phyloP scores from a whole-genome alignment of 1,140 invertebrate genomes.

The Ruditapes philippinarum region DNA sequence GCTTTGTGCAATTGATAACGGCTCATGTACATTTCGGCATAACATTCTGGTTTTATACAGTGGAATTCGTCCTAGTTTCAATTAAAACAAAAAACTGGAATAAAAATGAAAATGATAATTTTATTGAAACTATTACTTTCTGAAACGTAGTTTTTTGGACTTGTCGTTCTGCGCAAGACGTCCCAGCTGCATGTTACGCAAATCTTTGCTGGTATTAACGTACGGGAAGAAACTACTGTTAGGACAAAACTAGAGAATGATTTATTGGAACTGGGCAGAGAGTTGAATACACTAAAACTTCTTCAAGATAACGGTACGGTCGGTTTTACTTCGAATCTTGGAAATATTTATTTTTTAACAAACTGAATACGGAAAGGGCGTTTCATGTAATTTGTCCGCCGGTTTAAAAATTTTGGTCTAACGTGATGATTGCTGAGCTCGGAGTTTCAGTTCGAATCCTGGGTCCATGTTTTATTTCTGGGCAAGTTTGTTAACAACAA shows the following conservation, averaged over 20 bases:
- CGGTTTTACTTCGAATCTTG: background rate
- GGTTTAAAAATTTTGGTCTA: background rate
- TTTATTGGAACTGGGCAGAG: background rate
- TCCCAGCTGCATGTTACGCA: slow-evolving; percentile 54
- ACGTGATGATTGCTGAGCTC: background rate
- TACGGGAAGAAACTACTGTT: slow-evolving; percentile 30
- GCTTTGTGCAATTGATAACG: too few relatives aligned
- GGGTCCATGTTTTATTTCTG: background rate
- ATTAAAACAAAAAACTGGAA: background rate
- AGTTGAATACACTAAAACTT: slow-evolving; percentile 12
- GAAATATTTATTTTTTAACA: background rate
- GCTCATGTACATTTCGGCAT: too few relatives aligned
- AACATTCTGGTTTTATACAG: too few relatives aligned
- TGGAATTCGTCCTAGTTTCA: background rate
- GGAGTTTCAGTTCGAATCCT: background rate
- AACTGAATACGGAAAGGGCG: too few relatives aligned
- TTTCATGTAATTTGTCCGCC: background rate
- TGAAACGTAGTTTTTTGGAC: background rate
- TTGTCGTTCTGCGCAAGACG: slow-evolving; percentile 5
- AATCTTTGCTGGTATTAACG: slow-evolving; percentile 22
- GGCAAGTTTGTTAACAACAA: too few relatives aligned
- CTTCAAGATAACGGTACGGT: slow-evolving; percentile 38
- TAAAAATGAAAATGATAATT: background rate
- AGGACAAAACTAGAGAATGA: slow-evolving; percentile 20
- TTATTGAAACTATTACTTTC: background rate